A percentile compares a stretch with the other conserved stretches of the same genome.
These are phyloP conservation scores for Cataglyphis rosenhaueri DNA, from an alignment of 2,888 invertebrate species.

Conservation along the genomic window DNA sequence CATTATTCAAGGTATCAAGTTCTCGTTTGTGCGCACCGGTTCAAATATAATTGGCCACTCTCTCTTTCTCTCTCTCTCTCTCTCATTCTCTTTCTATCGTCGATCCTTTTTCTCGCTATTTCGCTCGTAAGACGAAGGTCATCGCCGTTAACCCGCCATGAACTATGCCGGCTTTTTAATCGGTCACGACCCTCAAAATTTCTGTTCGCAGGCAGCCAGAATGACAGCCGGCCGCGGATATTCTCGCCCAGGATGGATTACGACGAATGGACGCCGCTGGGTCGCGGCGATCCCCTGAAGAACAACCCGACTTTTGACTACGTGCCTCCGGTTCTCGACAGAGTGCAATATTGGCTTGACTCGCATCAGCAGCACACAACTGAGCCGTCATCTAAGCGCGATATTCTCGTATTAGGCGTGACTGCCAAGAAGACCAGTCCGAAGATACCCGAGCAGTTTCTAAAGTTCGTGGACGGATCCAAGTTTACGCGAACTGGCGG, in stretches of 20 bases:
- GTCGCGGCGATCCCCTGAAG: constrained; percentile 92
- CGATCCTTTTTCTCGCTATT: neutral
- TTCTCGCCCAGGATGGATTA: constrained; percentile 93
- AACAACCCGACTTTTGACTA: constrained; percentile 95
- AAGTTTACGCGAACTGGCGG: constrained; percentile 82
- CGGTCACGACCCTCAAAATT: constrained; percentile 37
- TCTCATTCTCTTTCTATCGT: neutral
- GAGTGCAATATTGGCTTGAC: constrained; percentile 93
- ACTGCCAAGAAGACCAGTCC: constrained; percentile 90
- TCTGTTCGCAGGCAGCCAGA: constrained; percentile 74
- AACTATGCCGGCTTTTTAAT: constrained; percentile 35
- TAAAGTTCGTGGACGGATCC: constrained; percentile 86
- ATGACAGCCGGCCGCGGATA: constrained; percentile 81
- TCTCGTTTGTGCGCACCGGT: constrained; percentile 42
- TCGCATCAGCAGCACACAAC: constrained; percentile 86
- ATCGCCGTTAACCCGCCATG: neutral
- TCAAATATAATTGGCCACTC: constrained; percentile 51
- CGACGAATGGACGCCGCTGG: constrained; percentile 94
- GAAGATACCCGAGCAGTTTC: constrained; percentile 85
- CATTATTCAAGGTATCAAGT: constrained; percentile 54
- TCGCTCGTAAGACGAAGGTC: neutral
- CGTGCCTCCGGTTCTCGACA: constrained; percentile 92
- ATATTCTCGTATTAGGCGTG: constrained; percentile 90
- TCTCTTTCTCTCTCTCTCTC: constrained; percentile 32
- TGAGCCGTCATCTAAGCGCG: constrained; percentile 89